These are phyloP conservation scores for Fragariocoptes setiger DNA, from an alignment of 1,140 invertebrate species.

Conservation along the genomic window DNA sequence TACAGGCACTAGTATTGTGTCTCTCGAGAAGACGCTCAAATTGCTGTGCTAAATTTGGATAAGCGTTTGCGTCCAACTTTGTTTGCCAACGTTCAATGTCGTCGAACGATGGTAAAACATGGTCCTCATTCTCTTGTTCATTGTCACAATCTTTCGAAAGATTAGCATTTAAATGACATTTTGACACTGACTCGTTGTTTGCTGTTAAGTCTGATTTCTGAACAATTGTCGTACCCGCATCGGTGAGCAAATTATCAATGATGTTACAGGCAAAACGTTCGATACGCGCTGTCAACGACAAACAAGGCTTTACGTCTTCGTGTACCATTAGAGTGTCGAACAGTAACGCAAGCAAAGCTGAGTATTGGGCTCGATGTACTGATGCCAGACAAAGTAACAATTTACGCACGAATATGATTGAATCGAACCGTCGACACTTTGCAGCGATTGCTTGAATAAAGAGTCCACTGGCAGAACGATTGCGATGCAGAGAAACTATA, in stretches of 20 bases:
- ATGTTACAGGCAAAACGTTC: conserved; percentile 1
- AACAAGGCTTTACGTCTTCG: conserved; percentile 19
- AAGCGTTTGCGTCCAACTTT: too few relatives aligned
- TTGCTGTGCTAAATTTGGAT: too few relatives aligned
- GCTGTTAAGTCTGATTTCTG: too few relatives aligned
- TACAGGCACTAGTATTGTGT: too few relatives aligned
- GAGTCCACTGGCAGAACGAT: conserved; percentile 30
- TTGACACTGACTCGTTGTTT: too few relatives aligned
- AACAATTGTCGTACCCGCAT: too few relatives aligned
- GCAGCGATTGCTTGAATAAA: conserved; percentile 32
- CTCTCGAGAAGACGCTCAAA: too few relatives aligned
- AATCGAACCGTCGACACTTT: conserved; percentile 18
- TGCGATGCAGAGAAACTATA: conserved; percentile 28
- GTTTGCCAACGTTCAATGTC: too few relatives aligned
- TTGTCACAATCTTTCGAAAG: too few relatives aligned
- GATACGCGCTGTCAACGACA: neutral
- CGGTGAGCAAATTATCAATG: neutral
- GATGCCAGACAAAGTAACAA: conserved; percentile 28
- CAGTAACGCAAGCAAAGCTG: conserved; percentile 24
- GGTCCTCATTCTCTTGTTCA: too few relatives aligned
- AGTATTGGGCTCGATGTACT: conserved; percentile 30
- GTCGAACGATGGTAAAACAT: too few relatives aligned
- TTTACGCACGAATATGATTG: conserved; percentile 22
- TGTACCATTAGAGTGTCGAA: conserved; percentile 26
- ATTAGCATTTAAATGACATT: too few relatives aligned